phyloP scores from a whole-genome alignment of 2,888 invertebrate genomes.

The Phrixothrix hirtus region DNA sequence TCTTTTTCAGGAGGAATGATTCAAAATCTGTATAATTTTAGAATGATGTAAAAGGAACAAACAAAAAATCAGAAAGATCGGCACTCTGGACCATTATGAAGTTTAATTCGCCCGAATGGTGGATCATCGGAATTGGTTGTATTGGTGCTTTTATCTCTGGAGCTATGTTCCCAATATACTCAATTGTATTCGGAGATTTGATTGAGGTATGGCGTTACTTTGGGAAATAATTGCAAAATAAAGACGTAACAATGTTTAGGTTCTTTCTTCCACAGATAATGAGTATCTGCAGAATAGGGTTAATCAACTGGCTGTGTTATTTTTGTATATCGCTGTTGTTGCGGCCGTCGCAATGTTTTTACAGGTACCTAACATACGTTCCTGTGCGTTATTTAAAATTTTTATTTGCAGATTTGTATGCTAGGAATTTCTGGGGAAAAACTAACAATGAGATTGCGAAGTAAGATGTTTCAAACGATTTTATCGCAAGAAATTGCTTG shows the following conservation, averaged over 20 bases:
- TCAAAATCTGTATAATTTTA: too few relatives aligned
- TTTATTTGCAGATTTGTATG: slow-evolving; percentile 52
- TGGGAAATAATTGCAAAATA: too few relatives aligned
- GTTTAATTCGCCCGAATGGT: slow-evolving; percentile 71
- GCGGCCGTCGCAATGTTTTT: slow-evolving; percentile 60
- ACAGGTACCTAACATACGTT: neutral
- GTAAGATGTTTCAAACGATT: slow-evolving; percentile 67
- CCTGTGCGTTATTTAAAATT: neutral
- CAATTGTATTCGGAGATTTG: slow-evolving; percentile 73
- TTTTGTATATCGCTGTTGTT: slow-evolving; percentile 67
- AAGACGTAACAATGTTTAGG: slow-evolving; percentile 42
- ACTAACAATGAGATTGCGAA: slow-evolving; percentile 74
- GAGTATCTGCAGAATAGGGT: slow-evolving; percentile 63
- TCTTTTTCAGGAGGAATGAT: too few relatives aligned
- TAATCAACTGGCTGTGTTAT: slow-evolving; percentile 59
- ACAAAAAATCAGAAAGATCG: slow-evolving; percentile 8
- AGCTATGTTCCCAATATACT: slow-evolving; percentile 72
- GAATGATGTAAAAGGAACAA: neutral
- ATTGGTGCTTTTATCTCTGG: slow-evolving; percentile 68
- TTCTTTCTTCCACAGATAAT: slow-evolving; percentile 58
- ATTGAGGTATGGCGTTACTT: slow-evolving; percentile 68
- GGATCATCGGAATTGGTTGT: slow-evolving; percentile 64
- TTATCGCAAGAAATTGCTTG: slow-evolving; percentile 74
- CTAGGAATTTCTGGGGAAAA: slow-evolving; percentile 80
- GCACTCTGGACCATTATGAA: slow-evolving; percentile 51